These are phyloP conservation scores for Tauraco erythrolophus DNA, from an alignment of 2,113 vertebrate genomes.

Conservation along the genomic window DNA sequence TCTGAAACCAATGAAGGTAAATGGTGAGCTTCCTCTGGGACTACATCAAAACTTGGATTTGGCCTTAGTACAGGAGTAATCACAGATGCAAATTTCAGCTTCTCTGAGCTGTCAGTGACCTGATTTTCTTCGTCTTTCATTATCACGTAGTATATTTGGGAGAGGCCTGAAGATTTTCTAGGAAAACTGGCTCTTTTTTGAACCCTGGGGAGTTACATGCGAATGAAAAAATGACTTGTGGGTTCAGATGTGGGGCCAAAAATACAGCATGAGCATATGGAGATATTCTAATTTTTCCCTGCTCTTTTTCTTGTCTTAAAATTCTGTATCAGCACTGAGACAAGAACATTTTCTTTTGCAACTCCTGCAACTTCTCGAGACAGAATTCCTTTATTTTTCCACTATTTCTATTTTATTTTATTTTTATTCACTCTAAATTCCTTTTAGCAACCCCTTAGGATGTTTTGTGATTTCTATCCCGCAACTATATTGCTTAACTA, in stretches of 20 bases:
- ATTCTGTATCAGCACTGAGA: background rate
- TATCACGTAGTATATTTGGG: background rate
- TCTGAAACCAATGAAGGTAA: background rate
- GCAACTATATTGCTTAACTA: background rate
- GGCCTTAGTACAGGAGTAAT: background rate
- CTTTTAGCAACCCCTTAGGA: background rate
- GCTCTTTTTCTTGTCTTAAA: background rate
- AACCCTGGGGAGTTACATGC: background rate
- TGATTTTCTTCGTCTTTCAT: background rate
- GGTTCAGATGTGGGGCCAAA: background rate
- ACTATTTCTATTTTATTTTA: background rate
- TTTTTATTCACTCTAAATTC: background rate
- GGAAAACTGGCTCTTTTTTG: background rate
- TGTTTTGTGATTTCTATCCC: background rate
- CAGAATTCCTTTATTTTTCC: background rate
- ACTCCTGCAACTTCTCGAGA: background rate
- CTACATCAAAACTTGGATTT: background rate
- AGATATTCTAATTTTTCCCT: background rate
- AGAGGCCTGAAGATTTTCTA: background rate
- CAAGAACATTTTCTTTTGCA: background rate
- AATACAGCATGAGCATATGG: accelerated
- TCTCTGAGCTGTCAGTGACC: background rate
- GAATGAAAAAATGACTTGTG: background rate
- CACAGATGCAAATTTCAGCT: background rate
- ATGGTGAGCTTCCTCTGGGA: background rate